These are phyloP conservation scores for Heterodera filipjevi DNA, from an alignment of 2,888 invertebrate species.

Conservation along the genomic window DNA sequence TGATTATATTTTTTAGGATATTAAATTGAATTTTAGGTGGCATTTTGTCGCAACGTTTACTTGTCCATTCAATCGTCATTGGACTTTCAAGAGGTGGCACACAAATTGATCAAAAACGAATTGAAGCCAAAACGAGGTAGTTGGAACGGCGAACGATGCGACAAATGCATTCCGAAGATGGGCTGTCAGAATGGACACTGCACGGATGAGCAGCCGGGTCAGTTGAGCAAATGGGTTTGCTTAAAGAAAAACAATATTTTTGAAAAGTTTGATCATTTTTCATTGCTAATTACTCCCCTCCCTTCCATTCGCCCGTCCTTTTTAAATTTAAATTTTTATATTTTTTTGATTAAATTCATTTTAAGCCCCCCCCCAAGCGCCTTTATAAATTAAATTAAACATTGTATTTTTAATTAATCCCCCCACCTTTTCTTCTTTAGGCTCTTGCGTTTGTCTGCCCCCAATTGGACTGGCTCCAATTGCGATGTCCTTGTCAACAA, in stretches of 20 bases:
- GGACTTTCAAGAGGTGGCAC: constrained; percentile 97
- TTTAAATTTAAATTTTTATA: too few relatives aligned
- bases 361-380: background rate
- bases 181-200: constrained; percentile 39
- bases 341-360: too few relatives aligned
- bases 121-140: constrained; percentile 68
- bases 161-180: constrained; percentile 31
- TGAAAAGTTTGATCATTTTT: too few relatives aligned
- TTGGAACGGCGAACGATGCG: constrained; percentile 31
- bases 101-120: constrained; percentile 95
- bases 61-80: constrained; percentile 96
- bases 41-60: constrained; percentile 90
- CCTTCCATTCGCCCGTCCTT: too few relatives aligned
- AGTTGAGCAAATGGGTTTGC: background rate
- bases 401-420: too few relatives aligned
- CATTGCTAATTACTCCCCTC: background rate
- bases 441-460: constrained; percentile 37
- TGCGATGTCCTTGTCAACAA: constrained; percentile 35
- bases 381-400: too few relatives aligned
- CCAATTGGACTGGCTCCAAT: constrained; percentile 30
- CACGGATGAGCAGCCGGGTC: constrained; percentile 4
- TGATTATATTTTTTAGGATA: too few relatives aligned
- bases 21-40: constrained; percentile 68
- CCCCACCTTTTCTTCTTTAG: too few relatives aligned
- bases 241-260: too few relatives aligned